phyloP scores from a whole-genome alignment of 2,797 vertebrate genomes.

The Malurus splendens region DNA sequence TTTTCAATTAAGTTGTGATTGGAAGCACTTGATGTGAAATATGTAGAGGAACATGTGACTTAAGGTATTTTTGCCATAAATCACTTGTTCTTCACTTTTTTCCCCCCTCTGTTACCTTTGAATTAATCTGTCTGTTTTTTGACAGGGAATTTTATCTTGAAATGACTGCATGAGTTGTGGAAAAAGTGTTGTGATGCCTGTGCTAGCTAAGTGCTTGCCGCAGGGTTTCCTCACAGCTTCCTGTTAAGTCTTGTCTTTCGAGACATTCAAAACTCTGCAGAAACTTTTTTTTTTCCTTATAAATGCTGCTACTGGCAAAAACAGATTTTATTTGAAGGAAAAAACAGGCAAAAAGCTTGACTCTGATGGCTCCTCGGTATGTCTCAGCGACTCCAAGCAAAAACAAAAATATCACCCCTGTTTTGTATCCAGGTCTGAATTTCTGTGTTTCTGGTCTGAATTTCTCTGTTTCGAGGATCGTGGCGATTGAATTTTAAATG shows the following conservation, averaged over 20 bases:
- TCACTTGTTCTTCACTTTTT: neutral
- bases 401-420: neutral
- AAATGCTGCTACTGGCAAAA: neutral
- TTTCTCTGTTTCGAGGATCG: neutral
- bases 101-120: neutral
- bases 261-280: constrained; percentile 8
- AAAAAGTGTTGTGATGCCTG: constrained; percentile 29
- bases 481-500: neutral
- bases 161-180: neutral
- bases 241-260: constrained; percentile 45
- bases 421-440: neutral
- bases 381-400: neutral
- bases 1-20: neutral
- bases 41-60: neutral
- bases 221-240: constrained; percentile 30
- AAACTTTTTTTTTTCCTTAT: neutral
- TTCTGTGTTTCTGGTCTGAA: neutral
- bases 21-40: neutral
- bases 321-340: neutral
- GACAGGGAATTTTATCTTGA: constrained; percentile 46
- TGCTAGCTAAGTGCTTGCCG: neutral
- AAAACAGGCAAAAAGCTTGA: neutral
- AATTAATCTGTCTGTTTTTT: constrained; percentile 27
- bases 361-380: neutral
- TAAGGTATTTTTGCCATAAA: constrained; percentile 6